Percentiles rank a stretch among this genome's conserved stretches.
Conservation (phyloP, 2,113 vertebrate species). For the Dasyornis broadbenti region DNA sequence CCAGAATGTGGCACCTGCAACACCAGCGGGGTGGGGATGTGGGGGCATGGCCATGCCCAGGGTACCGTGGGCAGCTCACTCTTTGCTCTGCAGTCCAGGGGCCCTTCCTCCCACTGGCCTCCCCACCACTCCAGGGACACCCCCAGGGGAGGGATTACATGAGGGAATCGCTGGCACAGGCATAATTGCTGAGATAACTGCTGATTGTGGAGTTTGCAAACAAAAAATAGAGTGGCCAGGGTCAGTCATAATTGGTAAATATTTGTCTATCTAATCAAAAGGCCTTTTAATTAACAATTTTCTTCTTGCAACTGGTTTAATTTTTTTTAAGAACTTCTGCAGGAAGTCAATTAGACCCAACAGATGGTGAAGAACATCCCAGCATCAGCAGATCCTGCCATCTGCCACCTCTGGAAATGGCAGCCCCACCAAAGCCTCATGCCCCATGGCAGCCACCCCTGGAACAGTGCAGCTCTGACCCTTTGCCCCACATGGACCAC, state of each 20-base stretch:
- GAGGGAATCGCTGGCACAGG: neutral
- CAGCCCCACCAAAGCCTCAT: neutral
- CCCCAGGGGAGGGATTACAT: neutral
- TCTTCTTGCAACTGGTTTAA: conserved; percentile 68
- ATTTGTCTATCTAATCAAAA: conserved; percentile 80
- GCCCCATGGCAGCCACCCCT: neutral
- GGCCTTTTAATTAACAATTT: conserved; percentile 78
- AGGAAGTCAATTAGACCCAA: conserved; percentile 75
- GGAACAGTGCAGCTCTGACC: neutral
- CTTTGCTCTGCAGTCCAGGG: rapidly evolving
- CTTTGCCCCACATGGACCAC: neutral
- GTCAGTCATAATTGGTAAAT: conserved; percentile 77
- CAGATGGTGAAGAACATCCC: conserved; percentile 71
- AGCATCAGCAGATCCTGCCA: conserved; percentile 65
- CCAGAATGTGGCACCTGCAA: too few relatives aligned
- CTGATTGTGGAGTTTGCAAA: conserved; percentile 58
- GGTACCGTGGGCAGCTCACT: neutral
- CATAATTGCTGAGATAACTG: conserved; percentile 26
- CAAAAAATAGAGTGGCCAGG: conserved; percentile 41
- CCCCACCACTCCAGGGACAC: neutral
- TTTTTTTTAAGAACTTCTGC: conserved; percentile 69
- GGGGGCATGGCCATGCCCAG: rapidly evolving
- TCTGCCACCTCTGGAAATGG: conserved; percentile 45
- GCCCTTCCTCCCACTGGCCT: too few relatives aligned
- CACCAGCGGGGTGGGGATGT: rapidly evolving